These are phyloP conservation scores for Jaculus jaculus DNA, from an alignment of 2,113 vertebrate genomes.

Conservation along the genomic window DNA sequence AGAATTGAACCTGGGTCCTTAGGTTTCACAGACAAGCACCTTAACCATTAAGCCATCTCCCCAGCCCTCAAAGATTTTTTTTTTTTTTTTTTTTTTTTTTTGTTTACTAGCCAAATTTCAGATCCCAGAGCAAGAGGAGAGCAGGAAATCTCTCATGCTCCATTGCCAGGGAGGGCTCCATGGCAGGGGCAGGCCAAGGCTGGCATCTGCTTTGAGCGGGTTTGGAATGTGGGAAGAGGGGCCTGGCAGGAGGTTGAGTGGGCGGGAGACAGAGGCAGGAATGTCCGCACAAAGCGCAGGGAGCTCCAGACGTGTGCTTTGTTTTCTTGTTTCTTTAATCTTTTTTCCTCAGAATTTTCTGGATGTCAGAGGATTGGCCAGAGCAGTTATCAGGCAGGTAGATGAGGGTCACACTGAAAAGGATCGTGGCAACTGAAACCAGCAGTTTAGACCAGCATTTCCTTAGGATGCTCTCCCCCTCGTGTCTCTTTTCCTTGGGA, in stretches of 20 bases:
- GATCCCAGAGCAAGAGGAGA: neutral
- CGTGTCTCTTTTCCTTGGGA: neutral
- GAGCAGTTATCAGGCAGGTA: neutral
- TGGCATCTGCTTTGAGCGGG: neutral
- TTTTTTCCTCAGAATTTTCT: neutral
- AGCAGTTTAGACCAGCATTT: neutral
- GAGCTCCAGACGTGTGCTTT: neutral
- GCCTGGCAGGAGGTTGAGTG: neutral
- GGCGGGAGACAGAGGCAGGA: neutral
- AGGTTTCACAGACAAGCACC: no score
- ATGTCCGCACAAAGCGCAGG: neutral
- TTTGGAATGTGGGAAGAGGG: neutral
- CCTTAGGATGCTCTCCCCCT: neutral
- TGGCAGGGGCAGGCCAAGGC: neutral
- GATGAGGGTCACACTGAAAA: neutral
- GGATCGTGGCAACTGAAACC: neutral
- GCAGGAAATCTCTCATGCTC: accelerated
- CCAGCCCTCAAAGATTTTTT: neutral
- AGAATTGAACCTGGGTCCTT: no score
- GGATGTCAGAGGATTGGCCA: neutral
- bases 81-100: neutral
- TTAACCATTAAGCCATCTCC: no score
- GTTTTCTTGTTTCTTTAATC: neutral
- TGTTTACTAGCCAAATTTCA: neutral
- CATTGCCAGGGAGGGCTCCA: neutral